Percentiles rank a stretch among this genome's conserved stretches.
phyloP scores from a whole-genome alignment of 2,113 vertebrate genomes.

The Scolopax mira region DNA sequence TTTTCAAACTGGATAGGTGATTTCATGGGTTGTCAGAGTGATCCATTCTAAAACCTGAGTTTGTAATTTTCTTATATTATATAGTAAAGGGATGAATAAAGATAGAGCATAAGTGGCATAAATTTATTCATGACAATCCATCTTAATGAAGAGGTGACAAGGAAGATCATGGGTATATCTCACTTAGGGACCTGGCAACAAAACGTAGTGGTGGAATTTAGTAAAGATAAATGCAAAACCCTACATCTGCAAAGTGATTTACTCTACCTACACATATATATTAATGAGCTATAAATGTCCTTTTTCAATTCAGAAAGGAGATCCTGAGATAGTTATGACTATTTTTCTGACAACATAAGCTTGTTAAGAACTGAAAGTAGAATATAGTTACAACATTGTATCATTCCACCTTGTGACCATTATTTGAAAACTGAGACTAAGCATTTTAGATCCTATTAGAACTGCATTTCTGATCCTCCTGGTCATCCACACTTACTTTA shows the following conservation, averaged over 20 bases:
- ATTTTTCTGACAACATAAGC: not conserved
- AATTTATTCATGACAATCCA: not conserved
- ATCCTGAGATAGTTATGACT: not conserved
- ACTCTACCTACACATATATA: not conserved
- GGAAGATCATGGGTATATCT: not conserved
- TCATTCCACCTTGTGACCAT: not conserved
- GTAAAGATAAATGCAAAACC: not conserved
- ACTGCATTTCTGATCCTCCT: not conserved
- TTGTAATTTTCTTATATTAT: not conserved
- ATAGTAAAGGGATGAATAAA: not conserved
- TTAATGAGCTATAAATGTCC: not conserved
- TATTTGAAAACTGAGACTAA: not conserved
- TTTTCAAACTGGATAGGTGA: not conserved
- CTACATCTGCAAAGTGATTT: not conserved
- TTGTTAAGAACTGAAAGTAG: not conserved
- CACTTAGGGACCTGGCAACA: not conserved
- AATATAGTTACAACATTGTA: not conserved
- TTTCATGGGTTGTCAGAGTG: not conserved
- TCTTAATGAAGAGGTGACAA: not conserved
- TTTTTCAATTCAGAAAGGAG: not conserved
- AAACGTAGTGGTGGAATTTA: not conserved
- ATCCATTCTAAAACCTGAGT: not conserved
- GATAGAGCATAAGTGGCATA: not conserved
- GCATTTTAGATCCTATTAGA: not conserved
- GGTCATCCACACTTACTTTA: not conserved